Base-by-base conservation (phyloP, 2,113 vertebrate species). In the Crotalus helleri region DNA sequence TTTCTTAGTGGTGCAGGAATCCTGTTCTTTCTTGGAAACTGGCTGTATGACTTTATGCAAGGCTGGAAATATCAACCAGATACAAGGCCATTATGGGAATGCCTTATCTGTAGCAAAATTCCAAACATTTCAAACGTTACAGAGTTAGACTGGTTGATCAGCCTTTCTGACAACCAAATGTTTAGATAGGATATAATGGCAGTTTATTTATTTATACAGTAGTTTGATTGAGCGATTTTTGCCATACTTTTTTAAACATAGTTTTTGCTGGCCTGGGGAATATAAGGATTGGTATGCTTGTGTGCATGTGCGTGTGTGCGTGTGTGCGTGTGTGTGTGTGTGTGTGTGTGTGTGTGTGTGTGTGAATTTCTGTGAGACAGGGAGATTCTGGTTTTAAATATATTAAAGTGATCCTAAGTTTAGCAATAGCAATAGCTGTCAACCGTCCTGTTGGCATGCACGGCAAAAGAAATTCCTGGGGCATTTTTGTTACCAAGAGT, bases 291-390 rank as follows among this genome's bases (percentile, higher is more conserved):
- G 33, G 17, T 81, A 21, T 81, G 17, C 1, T 39, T 39, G 39
- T 39, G 39, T 39, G 39, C 1, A 1, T 39, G 39, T 39, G 39
- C 1, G 2, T 51, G 4, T n/a, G 1, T 0, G 2, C 6, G 29
- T 33, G 59, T 61, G 13, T 55, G 11, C 3, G 1, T 54, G 1
- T 54, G 53, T 54, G 11, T 54, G 12, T 57, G 15, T 1, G 17
- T 57, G 1, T 1, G 1, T 59, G 29, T 3, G 3, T n/a, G 61
- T 1, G 61, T n/a, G 61, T 11, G 4, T 21, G 6, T 9, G 33
- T 21, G 74, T 5, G 59, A 2, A 74, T 39, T 39, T 19, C 17
- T 44, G 33, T 81, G 33, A 81, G 74, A 81, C 9, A 44, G 33
- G 6, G 33, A 44, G 17, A 44, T 44, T 44, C 17, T 81, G 3